Evolutionary conservation across 2,888 invertebrate genomes (phyloP).

Genomic region (Invenusta paracnida): DNA sequence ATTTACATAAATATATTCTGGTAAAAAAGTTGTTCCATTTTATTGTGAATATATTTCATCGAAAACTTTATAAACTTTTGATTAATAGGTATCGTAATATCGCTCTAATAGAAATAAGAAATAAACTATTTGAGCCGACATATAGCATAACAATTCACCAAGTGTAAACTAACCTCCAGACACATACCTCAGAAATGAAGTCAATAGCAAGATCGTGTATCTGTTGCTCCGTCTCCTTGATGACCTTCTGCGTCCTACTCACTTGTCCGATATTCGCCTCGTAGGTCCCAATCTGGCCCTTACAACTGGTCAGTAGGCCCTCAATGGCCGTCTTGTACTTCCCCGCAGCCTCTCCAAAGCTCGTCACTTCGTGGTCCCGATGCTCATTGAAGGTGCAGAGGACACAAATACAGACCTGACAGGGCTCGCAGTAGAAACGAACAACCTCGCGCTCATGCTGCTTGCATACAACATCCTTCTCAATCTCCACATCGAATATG

Average conservation of each 20-base stretch:
- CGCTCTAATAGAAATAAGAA: too few species aligned
- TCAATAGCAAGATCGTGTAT: conserved; percentile 58
- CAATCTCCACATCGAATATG: conserved; percentile 60
- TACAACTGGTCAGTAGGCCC: conserved; percentile 53
- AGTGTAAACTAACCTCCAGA: too few species aligned
- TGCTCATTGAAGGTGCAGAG: conserved; percentile 61
- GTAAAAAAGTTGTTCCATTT: too few species aligned
- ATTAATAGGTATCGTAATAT: too few species aligned
- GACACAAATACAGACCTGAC: conserved; percentile 58
- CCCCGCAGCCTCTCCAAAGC: conserved; percentile 57
- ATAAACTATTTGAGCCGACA: too few species aligned
- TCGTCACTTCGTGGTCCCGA: conserved; percentile 57
- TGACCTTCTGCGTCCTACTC: conserved; percentile 54
- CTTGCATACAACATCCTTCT: conserved; percentile 61
- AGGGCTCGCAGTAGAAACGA: conserved; percentile 61
- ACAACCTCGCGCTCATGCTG: conserved; percentile 60
- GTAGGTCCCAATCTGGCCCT: conserved; percentile 54
- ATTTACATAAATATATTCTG: not conserved
- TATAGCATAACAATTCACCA: too few species aligned
- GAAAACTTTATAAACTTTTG: too few species aligned
- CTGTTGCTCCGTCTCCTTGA: conserved; percentile 57
- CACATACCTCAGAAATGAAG: conserved; percentile 56
- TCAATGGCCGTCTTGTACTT: conserved; percentile 60
- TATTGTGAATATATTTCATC: too few species aligned
- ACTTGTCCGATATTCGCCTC: conserved; percentile 54